Conservation (phyloP, 2,888 invertebrate genomes). For the Leucoma salicis region DNA sequence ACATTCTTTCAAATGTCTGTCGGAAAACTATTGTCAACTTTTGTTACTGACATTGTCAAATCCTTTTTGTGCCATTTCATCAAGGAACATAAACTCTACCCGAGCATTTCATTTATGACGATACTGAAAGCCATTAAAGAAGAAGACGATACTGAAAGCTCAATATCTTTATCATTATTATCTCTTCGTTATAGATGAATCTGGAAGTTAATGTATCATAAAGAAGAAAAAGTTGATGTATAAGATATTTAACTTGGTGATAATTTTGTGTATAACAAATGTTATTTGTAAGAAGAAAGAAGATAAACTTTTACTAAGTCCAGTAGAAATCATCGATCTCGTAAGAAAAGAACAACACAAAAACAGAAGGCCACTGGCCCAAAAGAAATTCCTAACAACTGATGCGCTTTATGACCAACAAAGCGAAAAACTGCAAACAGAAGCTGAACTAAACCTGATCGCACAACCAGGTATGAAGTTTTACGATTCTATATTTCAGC, state of each 20-base stretch:
- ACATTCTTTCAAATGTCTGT: too few relatives aligned
- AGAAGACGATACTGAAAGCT: too few relatives aligned
- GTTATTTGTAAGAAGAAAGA: constrained; percentile 22
- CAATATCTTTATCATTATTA: too few relatives aligned
- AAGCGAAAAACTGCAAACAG: constrained; percentile 12
- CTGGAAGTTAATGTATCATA: not conserved
- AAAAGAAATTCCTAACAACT: not conserved
- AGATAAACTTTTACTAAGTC: constrained; percentile 42
- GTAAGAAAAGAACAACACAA: constrained; percentile 41
- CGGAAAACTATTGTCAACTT: too few relatives aligned
- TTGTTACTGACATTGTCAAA: too few relatives aligned
- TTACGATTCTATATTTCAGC: too few relatives aligned
- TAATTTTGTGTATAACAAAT: constrained; percentile 8
- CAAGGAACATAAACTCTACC: too few relatives aligned
- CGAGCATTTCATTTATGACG: too few relatives aligned
- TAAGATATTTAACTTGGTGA: constrained; percentile 10
- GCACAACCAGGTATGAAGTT: too few relatives aligned
- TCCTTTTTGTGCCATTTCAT: too few relatives aligned
- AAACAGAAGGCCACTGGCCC: constrained; percentile 6
- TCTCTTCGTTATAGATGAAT: too few relatives aligned
- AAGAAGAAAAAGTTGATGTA: constrained; percentile 6
- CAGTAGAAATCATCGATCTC: constrained; percentile 49
- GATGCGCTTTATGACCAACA: constrained; percentile 2
- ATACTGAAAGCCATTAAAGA: not conserved
- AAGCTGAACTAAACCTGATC: constrained; percentile 17